These are phyloP conservation scores for Solenopsis fugax DNA, from an alignment of 1,140 invertebrate genomes.

Conservation along the genomic window DNA sequence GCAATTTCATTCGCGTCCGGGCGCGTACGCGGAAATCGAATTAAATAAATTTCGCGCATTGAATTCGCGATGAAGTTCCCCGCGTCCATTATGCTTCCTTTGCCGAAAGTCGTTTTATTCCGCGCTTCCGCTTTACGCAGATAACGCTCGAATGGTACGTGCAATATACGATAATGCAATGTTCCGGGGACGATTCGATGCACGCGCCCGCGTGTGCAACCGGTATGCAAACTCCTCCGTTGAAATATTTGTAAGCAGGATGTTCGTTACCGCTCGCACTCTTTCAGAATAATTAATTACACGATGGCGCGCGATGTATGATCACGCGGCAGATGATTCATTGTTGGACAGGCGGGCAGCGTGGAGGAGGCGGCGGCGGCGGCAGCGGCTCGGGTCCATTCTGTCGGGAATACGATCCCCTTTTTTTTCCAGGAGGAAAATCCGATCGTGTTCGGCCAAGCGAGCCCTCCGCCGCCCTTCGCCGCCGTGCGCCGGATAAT, in stretches of 20 bases:
- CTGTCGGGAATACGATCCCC: not conserved
- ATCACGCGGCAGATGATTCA: conserved; percentile 49
- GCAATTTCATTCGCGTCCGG: conserved; percentile 34
- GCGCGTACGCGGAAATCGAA: conserved; percentile 39
- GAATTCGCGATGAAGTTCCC: conserved; percentile 54
- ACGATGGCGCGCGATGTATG: conserved; percentile 55
- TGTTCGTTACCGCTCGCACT: conserved; percentile 49
- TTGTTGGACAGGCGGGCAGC: not conserved
- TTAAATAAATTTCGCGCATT: conserved; percentile 59
- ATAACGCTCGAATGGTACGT: conserved; percentile 54
- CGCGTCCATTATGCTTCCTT: conserved; percentile 56
- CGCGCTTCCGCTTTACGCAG: conserved; percentile 55
- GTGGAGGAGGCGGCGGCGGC: not conserved
- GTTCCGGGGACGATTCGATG: conserved; percentile 40
- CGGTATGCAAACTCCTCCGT: conserved; percentile 48
- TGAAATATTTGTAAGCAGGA: conserved; percentile 65
- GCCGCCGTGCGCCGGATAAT: conserved; percentile 48
- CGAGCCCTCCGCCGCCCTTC: not conserved
- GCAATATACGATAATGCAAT: conserved; percentile 60
- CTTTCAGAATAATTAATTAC: conserved; percentile 68
- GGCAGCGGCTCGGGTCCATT: not conserved
- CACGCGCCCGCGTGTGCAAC: not conserved
- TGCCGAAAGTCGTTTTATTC: conserved; percentile 51
- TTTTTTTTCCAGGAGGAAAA: conserved; percentile 14
- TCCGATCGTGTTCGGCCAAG: conserved; percentile 20